Conservation (phyloP, 2,797 vertebrate genomes). For the Morelia viridis region DNA sequence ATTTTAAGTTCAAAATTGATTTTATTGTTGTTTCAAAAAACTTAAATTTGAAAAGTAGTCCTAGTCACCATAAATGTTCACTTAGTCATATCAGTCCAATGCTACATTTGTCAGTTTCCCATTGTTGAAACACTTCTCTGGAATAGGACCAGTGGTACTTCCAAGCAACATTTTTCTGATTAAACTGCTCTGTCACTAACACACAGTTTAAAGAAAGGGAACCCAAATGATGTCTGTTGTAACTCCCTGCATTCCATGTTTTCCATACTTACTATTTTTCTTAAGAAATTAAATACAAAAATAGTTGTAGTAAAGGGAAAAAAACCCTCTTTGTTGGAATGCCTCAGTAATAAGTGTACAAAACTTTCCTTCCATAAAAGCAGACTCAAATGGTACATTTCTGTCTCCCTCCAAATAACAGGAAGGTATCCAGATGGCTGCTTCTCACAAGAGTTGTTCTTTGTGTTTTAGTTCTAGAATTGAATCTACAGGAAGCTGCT, state of each 20-base stretch:
- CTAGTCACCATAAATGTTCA: not conserved
- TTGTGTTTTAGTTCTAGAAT: not conserved
- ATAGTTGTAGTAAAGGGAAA: too few relatives aligned
- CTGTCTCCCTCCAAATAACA: too few relatives aligned
- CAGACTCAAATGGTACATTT: too few relatives aligned
- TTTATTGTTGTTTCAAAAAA: not conserved
- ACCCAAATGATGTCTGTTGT: too few relatives aligned
- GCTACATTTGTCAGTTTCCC: not conserved
- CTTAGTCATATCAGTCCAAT: not conserved
- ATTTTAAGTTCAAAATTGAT: not conserved
- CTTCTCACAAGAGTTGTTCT: not conserved
- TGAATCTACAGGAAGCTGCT: not conserved
- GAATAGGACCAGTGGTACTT: not conserved
- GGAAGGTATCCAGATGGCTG: not conserved
- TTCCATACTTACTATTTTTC: too few relatives aligned
- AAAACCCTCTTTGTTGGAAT: not conserved
- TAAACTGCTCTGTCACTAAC: too few relatives aligned
- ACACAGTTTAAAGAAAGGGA: too few relatives aligned
- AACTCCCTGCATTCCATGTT: too few relatives aligned
- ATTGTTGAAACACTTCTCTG: not conserved
- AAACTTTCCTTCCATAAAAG: not conserved
- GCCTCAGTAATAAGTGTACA: not conserved
- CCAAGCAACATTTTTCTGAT: too few relatives aligned
- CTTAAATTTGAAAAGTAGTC: not conserved
- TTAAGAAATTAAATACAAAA: too few relatives aligned